Percentiles rank a stretch among this genome's conserved stretches.
These are phyloP conservation scores for Papilio aristodemus DNA, from an alignment of 1,140 invertebrate species.

Conservation along the genomic window DNA sequence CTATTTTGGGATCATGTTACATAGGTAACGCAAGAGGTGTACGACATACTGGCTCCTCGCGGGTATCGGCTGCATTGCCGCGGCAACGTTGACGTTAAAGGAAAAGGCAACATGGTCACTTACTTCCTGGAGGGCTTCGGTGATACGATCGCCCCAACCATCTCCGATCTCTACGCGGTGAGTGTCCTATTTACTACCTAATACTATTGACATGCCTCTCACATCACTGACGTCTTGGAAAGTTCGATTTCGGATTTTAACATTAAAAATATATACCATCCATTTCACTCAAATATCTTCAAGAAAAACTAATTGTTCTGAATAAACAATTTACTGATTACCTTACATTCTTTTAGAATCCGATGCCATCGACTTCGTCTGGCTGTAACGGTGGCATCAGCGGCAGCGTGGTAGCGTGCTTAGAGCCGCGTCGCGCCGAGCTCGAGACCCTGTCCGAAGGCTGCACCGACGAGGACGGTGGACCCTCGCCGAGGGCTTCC, in stretches of 20 bases:
- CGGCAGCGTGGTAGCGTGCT: constrained; percentile 17
- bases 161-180: constrained; percentile 58
- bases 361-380: constrained; percentile 54
- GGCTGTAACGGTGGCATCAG: constrained; percentile 31
- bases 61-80: constrained; percentile 90
- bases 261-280: too few species aligned
- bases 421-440: constrained; percentile 42
- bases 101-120: constrained; percentile 97
- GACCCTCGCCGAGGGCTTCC: constrained; percentile 56
- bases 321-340: too few species aligned
- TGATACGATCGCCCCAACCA: constrained; percentile 40
- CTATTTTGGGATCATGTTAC: constrained; percentile 31
- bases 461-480: constrained; percentile 63
- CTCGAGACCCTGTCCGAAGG: constrained; percentile 68
- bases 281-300: too few species aligned
- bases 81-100: constrained; percentile 93
- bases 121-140: constrained; percentile 89
- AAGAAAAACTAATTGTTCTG: too few species aligned
- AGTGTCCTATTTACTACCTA: constrained; percentile 34
- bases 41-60: constrained; percentile 86
- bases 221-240: too few species aligned
- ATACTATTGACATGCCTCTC: too few species aligned
- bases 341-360: constrained; percentile 60
- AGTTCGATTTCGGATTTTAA: too few species aligned
- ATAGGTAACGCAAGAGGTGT: constrained; percentile 93